A percentile compares a stretch with the other conserved stretches of the same genome.
Evolutionary conservation across 1,140 invertebrate species (phyloP).

Genomic region (Drosophila pruinosa): DNA sequence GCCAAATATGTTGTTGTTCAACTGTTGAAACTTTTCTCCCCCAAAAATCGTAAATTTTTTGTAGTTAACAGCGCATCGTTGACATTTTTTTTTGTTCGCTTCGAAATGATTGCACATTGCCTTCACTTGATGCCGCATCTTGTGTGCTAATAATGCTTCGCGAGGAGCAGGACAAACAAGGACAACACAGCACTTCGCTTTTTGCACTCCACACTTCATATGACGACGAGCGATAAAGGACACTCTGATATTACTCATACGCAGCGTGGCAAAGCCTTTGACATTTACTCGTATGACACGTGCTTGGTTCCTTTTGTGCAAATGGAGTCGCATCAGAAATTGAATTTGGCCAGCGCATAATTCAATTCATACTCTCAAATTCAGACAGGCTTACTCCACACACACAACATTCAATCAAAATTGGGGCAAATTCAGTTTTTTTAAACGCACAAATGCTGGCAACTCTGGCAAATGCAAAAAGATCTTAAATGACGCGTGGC

Average conservation of each 20-base stretch:
- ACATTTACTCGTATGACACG: conserved; percentile 41
- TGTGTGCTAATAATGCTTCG: conserved; percentile 42
- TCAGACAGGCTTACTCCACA: neutral
- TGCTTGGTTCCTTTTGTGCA: conserved; percentile 37
- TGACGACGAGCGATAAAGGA: conserved; percentile 8
- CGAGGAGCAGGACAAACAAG: conserved; percentile 14
- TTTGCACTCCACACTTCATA: neutral
- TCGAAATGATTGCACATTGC: conserved; percentile 24
- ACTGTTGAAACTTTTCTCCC: conserved; percentile 47
- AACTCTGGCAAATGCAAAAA: neutral
- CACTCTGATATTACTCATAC: conserved; percentile 44
- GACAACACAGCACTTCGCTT: neutral
- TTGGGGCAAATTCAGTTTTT: neutral
- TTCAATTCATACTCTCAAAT: conserved; percentile 61
- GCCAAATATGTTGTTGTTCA: conserved; percentile 26
- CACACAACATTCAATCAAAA: conserved; percentile 1
- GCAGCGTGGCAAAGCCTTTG: conserved; percentile 34
- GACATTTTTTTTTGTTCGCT: conserved; percentile 40
- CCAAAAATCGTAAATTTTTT: conserved; percentile 62
- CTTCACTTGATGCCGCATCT: neutral
- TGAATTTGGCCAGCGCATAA: conserved; percentile 66
- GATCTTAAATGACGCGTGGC: conserved; percentile 23
- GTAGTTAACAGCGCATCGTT: conserved; percentile 51
- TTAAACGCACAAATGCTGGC: conserved; percentile 5
- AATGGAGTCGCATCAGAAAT: conserved; percentile 41